Conservation (phyloP, 2,797 vertebrate genomes). For the Sebastes trivittatus region DNA sequence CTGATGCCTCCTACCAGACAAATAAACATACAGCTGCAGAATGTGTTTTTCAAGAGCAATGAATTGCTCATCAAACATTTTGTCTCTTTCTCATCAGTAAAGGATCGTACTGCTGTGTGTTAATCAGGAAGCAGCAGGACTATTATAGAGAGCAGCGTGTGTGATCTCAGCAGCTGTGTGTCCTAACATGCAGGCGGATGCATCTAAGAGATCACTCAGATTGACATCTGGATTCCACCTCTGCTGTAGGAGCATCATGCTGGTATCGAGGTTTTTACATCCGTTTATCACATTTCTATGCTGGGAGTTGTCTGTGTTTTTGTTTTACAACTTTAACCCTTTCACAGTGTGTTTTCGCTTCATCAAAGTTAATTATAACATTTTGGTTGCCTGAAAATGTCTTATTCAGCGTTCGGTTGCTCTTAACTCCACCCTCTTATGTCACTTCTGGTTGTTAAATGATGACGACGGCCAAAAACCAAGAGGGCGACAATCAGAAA, state of each 20-base stretch:
- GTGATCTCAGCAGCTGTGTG: conserved; percentile 28
- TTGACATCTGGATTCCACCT: not conserved
- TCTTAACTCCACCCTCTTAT: too few species aligned
- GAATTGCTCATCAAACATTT: too few species aligned
- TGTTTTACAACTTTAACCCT: too few species aligned
- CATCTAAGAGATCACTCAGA: not conserved
- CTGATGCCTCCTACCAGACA: conserved; percentile 15
- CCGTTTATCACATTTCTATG: not conserved
- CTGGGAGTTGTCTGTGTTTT: too few species aligned
- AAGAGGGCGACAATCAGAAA: accelerated
- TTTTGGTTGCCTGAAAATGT: too few species aligned
- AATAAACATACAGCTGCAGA: conserved; percentile 3
- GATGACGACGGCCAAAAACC: too few species aligned
- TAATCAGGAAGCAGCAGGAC: not conserved
- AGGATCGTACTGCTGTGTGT: too few species aligned
- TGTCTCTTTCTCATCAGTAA: not conserved
- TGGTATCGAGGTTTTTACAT: not conserved
- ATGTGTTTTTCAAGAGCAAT: not conserved
- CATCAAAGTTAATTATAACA: too few species aligned
- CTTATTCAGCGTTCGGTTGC: too few species aligned
- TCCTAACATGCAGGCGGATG: not conserved
- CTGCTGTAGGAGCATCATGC: not conserved
- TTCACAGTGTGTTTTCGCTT: too few species aligned
- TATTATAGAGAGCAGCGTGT: not conserved
- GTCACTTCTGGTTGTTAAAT: too few species aligned